These are phyloP conservation scores for Bombyx mori DNA, from an alignment of 1,140 invertebrate genomes.

Conservation along the genomic window ASM3026992v2 NC_085119.1:16305501-16306000, in stretches of 20 bases:
- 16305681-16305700: conserved; percentile 30
- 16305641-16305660: conserved; percentile 47
- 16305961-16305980: too few relatives aligned
- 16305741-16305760: not conserved
- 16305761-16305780: too few relatives aligned
- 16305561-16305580: conserved; percentile 37
- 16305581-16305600: conserved; percentile 55
- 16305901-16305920: too few relatives aligned
- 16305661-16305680: conserved; percentile 53
- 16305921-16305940: too few relatives aligned
- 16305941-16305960: too few relatives aligned
- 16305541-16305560: conserved; percentile 59
- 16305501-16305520: conserved; percentile 30
- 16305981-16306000: too few relatives aligned
- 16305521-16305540: conserved; percentile 59
- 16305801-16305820: conserved; percentile 5
- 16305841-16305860: too few relatives aligned
- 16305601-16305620: conserved; percentile 56
- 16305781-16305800: not conserved
- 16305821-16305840: too few relatives aligned
- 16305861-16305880: too few relatives aligned
- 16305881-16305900: too few relatives aligned
- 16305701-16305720: conserved; percentile 15
- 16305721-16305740: conserved; percentile 26
- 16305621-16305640: conserved; percentile 52